Percentiles rank a stretch among this genome's conserved stretches.
phyloP scores from a whole-genome alignment of 2,797 vertebrate genomes.

The Argentina silus region DNA sequence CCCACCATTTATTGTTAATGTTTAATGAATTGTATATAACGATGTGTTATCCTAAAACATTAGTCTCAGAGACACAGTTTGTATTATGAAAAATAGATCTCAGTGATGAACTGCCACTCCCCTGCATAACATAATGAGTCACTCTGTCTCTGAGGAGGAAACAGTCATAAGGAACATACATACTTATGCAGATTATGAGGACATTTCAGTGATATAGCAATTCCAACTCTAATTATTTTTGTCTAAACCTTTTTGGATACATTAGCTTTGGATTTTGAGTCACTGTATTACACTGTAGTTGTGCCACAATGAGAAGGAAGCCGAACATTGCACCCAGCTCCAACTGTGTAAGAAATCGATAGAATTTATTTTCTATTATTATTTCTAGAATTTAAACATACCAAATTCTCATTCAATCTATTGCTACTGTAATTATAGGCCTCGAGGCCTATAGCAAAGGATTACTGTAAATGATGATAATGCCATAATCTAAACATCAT shows the following conservation, averaged over 20 bases:
- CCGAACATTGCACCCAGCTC: not conserved
- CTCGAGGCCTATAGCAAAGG: too few relatives aligned
- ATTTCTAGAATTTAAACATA: not conserved
- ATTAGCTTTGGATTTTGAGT: not conserved
- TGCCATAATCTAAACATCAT: too few relatives aligned
- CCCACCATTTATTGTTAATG: too few relatives aligned
- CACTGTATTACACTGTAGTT: not conserved
- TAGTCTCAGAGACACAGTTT: not conserved
- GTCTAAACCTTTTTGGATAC: not conserved
- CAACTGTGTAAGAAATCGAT: too few relatives aligned
- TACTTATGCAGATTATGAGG: not conserved
- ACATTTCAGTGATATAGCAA: too few relatives aligned
- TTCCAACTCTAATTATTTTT: not conserved
- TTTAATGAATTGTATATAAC: not conserved
- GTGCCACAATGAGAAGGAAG: not conserved
- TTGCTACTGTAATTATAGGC: not conserved
- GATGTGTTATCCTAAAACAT: not conserved
- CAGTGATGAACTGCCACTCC: constrained; percentile 15
- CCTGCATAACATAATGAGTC: constrained; percentile 39
- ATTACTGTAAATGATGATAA: too few relatives aligned
- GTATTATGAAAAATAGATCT: not conserved
- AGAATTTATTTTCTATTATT: too few relatives aligned
- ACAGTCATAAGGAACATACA: not conserved
- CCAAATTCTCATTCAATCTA: not conserved
- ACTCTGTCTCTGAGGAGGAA: constrained; percentile 33